Evolutionary conservation across 1,140 invertebrate genomes (phyloP).

Genomic region (Drosophila nigrodunni): DNA sequence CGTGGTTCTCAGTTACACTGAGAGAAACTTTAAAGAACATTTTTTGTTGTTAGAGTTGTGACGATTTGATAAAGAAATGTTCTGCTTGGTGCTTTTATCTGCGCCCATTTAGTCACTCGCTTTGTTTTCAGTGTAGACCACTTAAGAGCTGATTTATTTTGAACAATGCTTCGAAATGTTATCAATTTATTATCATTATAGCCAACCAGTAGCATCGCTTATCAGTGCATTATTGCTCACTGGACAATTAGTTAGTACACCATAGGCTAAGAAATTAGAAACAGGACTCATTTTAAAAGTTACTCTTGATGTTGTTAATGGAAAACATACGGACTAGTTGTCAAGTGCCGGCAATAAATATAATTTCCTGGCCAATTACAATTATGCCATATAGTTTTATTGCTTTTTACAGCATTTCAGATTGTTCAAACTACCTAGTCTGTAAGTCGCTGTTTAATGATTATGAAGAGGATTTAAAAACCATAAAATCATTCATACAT

Average conservation of each 20-base stretch:
- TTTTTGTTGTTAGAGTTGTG: no score
- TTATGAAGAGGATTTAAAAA: slow-evolving; percentile 5
- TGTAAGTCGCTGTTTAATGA: slow-evolving; percentile 17
- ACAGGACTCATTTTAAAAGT: not conserved
- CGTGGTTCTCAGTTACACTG: slow-evolving; percentile 17
- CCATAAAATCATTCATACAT: slow-evolving; percentile 35
- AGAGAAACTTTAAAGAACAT: not conserved
- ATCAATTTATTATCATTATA: slow-evolving; percentile 73
- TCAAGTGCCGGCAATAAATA: no score
- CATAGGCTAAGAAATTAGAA: not conserved
- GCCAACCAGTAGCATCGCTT: slow-evolving; percentile 64
- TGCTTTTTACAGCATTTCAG: not conserved
- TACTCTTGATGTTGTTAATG: no score
- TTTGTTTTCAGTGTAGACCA: slow-evolving; percentile 26
- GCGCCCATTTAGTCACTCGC: not conserved
- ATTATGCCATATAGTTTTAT: no score
- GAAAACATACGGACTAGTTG: no score
- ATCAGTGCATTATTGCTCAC: slow-evolving; percentile 48
- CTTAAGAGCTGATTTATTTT: slow-evolving; percentile 32
- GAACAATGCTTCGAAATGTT: slow-evolving; percentile 40
- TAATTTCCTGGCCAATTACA: no score
- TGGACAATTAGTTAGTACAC: slow-evolving; percentile 44
- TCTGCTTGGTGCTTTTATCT: not conserved
- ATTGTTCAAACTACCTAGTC: no score
- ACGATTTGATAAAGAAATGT: no score